A percentile compares a stretch with the other conserved stretches of the same genome.
Evolutionary conservation across 2,113 vertebrate species (phyloP).

Genomic region (Microcebus ravelobensis): DNA sequence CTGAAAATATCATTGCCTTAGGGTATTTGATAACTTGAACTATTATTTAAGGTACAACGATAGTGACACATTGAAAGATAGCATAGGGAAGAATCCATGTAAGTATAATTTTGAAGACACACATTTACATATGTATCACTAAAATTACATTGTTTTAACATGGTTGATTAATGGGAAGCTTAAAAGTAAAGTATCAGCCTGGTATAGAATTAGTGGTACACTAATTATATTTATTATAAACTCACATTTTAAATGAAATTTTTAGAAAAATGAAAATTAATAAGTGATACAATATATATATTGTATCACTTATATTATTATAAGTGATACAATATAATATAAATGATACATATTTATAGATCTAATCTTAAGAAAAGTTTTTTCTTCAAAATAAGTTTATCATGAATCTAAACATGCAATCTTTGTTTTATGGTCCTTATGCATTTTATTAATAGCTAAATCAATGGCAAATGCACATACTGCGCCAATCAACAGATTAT

Average conservation of each 20-base stretch:
- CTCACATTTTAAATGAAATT: neutral
- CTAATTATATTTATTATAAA: neutral
- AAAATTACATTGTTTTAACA: neutral
- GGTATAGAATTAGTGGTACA: neutral
- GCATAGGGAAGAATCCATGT: neutral
- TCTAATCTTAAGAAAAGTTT: neutral
- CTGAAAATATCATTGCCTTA: neutral
- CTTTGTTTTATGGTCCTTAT: neutral
- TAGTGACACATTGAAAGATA: neutral
- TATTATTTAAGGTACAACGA: slow-evolving; percentile 44
- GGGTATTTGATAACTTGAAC: slow-evolving; percentile 24
- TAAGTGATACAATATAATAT: too few relatives aligned
- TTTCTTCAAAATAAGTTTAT: neutral
- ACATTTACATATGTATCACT: neutral
- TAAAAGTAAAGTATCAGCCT: neutral
- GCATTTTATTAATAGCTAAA: neutral
- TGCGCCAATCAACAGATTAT: neutral
- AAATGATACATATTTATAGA: neutral
- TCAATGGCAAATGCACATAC: neutral
- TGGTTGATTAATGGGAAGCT: neutral
- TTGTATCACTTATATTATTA: too few relatives aligned
- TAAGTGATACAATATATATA: too few relatives aligned
- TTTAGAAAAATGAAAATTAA: neutral
- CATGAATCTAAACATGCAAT: neutral
- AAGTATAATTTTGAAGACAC: neutral